Conservation (phyloP, 2,888 invertebrate genomes). For the Pelosia muscerda region DNA sequence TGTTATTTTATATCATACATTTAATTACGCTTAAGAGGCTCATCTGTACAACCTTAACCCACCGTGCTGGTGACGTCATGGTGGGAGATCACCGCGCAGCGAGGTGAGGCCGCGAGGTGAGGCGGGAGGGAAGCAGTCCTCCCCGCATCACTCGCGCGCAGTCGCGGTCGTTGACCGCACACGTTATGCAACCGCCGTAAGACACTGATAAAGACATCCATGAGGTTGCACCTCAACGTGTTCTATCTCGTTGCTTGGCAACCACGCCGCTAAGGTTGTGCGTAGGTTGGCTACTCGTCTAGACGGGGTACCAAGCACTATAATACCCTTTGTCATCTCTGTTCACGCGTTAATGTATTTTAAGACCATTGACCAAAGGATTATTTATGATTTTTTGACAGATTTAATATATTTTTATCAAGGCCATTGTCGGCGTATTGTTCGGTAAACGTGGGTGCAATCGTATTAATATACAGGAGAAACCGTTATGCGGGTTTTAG, state of each 20-base stretch:
- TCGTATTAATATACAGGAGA: not conserved
- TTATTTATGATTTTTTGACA: not conserved
- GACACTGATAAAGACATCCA: slow-evolving; percentile 58
- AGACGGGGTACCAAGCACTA: not conserved
- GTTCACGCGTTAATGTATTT: not conserved
- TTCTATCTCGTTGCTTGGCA: slow-evolving; percentile 34
- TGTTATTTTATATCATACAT: not conserved
- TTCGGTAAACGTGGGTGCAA: not conserved
- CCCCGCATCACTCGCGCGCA: slow-evolving; percentile 38
- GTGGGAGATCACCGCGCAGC: slow-evolving; percentile 40
- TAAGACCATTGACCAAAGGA: not conserved
- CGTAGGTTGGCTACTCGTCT: slow-evolving; percentile 1
- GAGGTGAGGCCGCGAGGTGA: slow-evolving; percentile 18
- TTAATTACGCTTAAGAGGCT: slow-evolving; percentile 5
- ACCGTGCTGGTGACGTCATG: slow-evolving; percentile 41
- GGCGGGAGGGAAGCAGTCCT: slow-evolving; percentile 35
- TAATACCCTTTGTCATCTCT: not conserved
- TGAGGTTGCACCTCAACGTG: slow-evolving; percentile 39
- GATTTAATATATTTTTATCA: not conserved
- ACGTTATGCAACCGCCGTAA: slow-evolving; percentile 64
- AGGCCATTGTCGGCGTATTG: not conserved
- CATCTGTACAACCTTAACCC: slow-evolving; percentile 46
- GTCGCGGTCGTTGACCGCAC: slow-evolving; percentile 57
- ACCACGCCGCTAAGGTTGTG: slow-evolving; percentile 13
- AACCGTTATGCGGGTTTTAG: not conserved